Percentiles rank a stretch among this genome's conserved stretches.
Evolutionary conservation across 2,113 vertebrate genomes (phyloP).

Genomic region (Lagopus leucura): DNA sequence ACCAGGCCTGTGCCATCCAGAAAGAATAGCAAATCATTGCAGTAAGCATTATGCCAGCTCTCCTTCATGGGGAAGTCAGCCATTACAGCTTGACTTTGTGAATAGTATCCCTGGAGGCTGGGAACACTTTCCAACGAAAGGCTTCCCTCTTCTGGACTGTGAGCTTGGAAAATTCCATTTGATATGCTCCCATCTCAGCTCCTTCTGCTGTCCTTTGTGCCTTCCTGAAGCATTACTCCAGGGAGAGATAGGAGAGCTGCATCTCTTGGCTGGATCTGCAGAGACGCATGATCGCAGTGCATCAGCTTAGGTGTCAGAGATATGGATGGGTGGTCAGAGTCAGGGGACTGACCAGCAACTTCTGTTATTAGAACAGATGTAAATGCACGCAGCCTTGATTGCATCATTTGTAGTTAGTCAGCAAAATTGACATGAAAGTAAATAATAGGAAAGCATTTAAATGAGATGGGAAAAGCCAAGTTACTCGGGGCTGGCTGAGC

Average conservation of each 20-base stretch:
- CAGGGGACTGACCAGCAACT: neutral
- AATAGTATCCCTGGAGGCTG: neutral
- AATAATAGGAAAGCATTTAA: neutral
- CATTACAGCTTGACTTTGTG: neutral
- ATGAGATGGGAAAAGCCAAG: neutral
- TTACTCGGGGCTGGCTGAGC: neutral
- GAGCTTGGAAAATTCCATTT: conserved; percentile 14
- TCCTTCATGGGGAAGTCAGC: fast-evolving
- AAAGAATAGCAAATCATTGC: conserved; percentile 24
- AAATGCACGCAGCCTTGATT: neutral
- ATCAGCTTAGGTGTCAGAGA: neutral
- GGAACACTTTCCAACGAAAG: neutral
- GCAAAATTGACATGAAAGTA: conserved; percentile 28
- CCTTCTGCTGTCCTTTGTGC: neutral
- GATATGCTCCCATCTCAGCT: neutral
- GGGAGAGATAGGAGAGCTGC: neutral
- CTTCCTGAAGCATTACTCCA: neutral
- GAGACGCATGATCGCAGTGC: neutral
- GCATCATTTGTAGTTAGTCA: conserved; percentile 34
- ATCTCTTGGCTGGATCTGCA: neutral
- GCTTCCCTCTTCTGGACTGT: neutral
- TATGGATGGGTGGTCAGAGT: neutral
- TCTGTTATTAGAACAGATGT: neutral
- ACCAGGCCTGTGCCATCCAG: neutral
- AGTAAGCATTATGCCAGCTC: conserved; percentile 10